A percentile compares a stretch with the other conserved stretches of the same genome.
Evolutionary conservation across 2,113 vertebrate species (phyloP).

Genomic region (Bagarius yarrelli): DNA sequence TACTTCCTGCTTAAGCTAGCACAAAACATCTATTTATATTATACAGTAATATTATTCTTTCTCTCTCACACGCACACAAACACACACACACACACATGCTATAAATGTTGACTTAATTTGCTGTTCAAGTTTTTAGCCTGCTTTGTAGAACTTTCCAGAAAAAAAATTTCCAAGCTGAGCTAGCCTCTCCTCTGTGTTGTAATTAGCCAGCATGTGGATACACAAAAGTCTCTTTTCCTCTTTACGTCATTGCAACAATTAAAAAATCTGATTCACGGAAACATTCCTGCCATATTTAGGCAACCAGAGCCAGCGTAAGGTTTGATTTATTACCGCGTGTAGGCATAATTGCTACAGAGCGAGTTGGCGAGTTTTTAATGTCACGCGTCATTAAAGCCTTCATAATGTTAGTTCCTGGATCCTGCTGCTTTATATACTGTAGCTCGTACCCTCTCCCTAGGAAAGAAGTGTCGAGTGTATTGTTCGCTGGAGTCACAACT

Average conservation of each 20-base stretch:
- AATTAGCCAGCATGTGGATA: constrained; percentile 2
- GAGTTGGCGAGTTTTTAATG: neutral
- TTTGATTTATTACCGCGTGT: constrained; percentile 5
- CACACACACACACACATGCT: neutral
- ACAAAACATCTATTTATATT: neutral
- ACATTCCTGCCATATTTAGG: neutral
- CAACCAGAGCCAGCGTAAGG: neutral
- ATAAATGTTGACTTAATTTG: neutral
- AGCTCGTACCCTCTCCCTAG: neutral
- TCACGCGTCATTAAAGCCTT: constrained; percentile 21
- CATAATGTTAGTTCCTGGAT: neutral
- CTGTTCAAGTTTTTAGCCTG: neutral
- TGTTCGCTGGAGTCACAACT: constrained; percentile 20
- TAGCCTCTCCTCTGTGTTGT: neutral
- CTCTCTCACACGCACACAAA: neutral
- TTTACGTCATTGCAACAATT: neutral
- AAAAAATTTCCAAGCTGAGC: neutral
- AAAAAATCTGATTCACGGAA: constrained; percentile 19
- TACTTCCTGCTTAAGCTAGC: neutral
- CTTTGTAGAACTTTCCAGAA: neutral
- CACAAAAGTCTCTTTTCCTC: neutral
- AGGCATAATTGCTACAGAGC: constrained; percentile 10
- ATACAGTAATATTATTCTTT: too few species aligned
- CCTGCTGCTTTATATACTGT: neutral
- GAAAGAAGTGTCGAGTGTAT: constrained; percentile 46